Evolutionary conservation across 2,113 vertebrate species (phyloP).

Genomic region (Sula dactylatra): DNA sequence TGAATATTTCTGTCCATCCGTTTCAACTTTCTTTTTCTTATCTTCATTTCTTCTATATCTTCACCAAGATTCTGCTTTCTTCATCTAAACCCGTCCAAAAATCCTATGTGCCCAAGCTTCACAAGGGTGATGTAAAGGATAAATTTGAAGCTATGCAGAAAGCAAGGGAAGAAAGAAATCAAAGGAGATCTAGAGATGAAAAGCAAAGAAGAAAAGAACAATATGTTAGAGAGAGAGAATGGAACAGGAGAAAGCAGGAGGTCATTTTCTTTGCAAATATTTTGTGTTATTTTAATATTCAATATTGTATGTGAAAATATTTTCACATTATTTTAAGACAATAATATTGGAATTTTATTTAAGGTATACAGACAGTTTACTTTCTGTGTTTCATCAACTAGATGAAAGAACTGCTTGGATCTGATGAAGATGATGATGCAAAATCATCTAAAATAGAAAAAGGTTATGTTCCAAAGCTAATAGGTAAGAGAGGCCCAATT

Average conservation of each 20-base stretch:
- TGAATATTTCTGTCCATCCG: conserved; percentile 63
- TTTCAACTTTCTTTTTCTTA: conserved; percentile 67
- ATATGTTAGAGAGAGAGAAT: conserved; percentile 94
- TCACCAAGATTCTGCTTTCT: conserved; percentile 88
- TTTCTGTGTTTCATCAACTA: conserved; percentile 50
- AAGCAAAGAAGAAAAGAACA: conserved; percentile 96
- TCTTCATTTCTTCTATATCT: conserved; percentile 69
- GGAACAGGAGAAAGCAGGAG: conserved; percentile 94
- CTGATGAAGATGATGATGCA: conserved; percentile 90
- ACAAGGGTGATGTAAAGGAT: conserved; percentile 88
- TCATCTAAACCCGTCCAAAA: conserved; percentile 89
- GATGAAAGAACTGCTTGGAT: conserved; percentile 91
- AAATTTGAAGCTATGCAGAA: conserved; percentile 98
- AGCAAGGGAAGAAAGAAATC: conserved; percentile 94
- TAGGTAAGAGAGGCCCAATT: conserved; percentile 78
- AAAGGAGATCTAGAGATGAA: conserved; percentile 88
- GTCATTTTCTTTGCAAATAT: conserved; percentile 78
- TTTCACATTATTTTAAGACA: background rate
- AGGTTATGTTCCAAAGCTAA: conserved; percentile 95
- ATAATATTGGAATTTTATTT: background rate
- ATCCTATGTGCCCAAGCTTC: conserved; percentile 92
- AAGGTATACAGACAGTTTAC: background rate
- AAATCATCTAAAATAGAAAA: conserved; percentile 86
- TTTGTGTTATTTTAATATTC: conserved; percentile 41
- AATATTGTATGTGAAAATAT: background rate